Evolutionary conservation across 2,113 vertebrate genomes (phyloP).

Genomic region (Neolamprologus ventralis): DNA sequence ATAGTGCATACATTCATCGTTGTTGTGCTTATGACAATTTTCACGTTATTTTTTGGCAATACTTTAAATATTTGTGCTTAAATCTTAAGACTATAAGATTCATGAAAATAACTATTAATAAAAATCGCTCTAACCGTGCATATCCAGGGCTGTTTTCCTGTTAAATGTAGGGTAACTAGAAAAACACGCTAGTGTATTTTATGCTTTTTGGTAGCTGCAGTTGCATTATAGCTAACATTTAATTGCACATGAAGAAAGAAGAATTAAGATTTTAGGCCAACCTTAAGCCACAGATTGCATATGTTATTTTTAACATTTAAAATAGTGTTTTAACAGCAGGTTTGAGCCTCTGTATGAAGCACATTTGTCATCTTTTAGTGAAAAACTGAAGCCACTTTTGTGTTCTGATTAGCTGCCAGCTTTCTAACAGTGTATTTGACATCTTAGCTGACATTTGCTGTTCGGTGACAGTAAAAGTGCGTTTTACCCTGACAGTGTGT

Average conservation of each 20-base stretch:
- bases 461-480: not conserved
- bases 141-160: not conserved
- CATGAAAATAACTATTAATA: not conserved
- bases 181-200: not conserved
- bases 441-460: not conserved
- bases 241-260: not conserved
- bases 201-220: not conserved
- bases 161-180: not conserved
- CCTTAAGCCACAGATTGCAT: rapidly evolving
- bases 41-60: not conserved
- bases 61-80: not conserved
- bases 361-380: not conserved
- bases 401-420: not conserved
- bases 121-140: rapidly evolving
- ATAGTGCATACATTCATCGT: rapidly evolving
- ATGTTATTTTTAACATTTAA: not conserved
- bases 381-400: not conserved
- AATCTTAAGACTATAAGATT: not conserved
- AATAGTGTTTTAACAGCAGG: not conserved
- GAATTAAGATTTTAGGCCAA: not conserved
- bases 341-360: not conserved
- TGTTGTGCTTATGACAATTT: not conserved
- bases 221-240: rapidly evolving
- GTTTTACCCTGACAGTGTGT: not conserved
- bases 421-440: not conserved